A percentile compares a stretch with the other conserved stretches of the same genome.
These are phyloP conservation scores for Anhinga anhinga DNA, from an alignment of 2,113 vertebrate genomes.

Conservation along the genomic window DNA sequence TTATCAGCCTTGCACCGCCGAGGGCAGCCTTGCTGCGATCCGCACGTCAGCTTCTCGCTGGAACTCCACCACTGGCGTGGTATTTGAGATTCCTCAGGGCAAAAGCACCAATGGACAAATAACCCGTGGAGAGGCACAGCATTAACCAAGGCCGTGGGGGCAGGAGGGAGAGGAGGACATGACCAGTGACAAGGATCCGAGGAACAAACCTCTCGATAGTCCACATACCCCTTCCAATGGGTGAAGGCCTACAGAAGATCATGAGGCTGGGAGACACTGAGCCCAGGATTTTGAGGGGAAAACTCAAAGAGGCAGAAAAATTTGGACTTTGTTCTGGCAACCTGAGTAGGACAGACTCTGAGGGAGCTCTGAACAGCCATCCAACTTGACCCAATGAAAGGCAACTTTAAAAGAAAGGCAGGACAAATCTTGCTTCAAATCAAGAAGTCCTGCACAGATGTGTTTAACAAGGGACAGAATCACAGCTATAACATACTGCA, in stretches of 20 bases:
- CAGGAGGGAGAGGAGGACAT: neutral
- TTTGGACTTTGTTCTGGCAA: neutral
- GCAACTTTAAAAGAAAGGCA: neutral
- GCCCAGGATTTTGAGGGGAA: neutral
- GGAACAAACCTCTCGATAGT: neutral
- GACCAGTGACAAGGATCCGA: accelerated
- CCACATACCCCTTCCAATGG: neutral
- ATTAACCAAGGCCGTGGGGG: neutral
- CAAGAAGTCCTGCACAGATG: neutral
- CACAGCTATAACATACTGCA: neutral
- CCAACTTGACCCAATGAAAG: neutral
- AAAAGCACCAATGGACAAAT: neutral
- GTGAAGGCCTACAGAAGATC: neutral
- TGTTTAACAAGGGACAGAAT: neutral
- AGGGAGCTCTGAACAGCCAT: neutral
- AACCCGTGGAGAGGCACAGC: neutral
- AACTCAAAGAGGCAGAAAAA: neutral
- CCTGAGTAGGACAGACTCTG: neutral
- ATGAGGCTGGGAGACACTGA: neutral
- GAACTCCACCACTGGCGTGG: neutral
- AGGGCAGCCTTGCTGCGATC: neutral
- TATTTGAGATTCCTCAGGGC: neutral
- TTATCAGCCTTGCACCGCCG: neutral
- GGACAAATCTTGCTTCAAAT: neutral
- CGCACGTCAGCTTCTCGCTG: accelerated